phyloP scores from a whole-genome alignment of 2,888 invertebrate genomes.

The Cataglyphis albicans region DNA sequence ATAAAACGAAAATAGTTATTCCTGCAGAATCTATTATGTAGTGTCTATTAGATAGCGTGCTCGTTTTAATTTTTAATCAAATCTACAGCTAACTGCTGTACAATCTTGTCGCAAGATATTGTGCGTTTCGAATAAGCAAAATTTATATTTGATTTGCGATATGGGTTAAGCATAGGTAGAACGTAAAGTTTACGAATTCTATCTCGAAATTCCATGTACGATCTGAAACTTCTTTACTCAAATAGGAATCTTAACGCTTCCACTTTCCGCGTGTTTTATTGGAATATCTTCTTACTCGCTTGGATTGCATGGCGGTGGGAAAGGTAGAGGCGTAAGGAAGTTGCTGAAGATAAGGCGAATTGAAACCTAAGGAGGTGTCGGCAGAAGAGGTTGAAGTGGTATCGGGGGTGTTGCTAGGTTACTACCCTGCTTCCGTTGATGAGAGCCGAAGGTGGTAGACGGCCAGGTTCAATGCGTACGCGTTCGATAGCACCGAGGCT shows the following conservation, averaged over 20 bases:
- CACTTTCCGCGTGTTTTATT: conserved; percentile 46
- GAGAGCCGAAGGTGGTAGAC: conserved; percentile 68
- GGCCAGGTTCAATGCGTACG: conserved; percentile 62
- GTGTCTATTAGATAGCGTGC: conserved; percentile 10
- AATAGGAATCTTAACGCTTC: conserved; percentile 50
- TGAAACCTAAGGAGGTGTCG: conserved; percentile 80
- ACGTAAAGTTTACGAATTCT: conserved; percentile 3
- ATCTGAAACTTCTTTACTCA: conserved; percentile 41
- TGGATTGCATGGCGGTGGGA: conserved; percentile 55
- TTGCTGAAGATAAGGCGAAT: conserved; percentile 83
- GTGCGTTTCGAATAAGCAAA: neutral
- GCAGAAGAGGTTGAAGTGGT: conserved; percentile 77
- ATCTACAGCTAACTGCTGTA: neutral
- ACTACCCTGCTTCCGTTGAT: conserved; percentile 78
- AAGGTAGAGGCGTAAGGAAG: conserved; percentile 73
- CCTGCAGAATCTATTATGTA: conserved; percentile 42
- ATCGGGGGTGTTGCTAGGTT: conserved; percentile 84
- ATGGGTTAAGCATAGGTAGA: conserved; percentile 15
- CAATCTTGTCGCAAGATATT: conserved; percentile 10
- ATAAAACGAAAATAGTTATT: conserved; percentile 49
- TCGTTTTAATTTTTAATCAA: neutral
- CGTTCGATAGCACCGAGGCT: conserved; percentile 64
- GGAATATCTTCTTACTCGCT: conserved; percentile 52
- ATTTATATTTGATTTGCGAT: conserved; percentile 13
- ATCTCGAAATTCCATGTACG: conserved; percentile 23